Evolutionary conservation across 1,140 invertebrate genomes (phyloP).

Genomic region (Eriosoma lanigerum): DNA sequence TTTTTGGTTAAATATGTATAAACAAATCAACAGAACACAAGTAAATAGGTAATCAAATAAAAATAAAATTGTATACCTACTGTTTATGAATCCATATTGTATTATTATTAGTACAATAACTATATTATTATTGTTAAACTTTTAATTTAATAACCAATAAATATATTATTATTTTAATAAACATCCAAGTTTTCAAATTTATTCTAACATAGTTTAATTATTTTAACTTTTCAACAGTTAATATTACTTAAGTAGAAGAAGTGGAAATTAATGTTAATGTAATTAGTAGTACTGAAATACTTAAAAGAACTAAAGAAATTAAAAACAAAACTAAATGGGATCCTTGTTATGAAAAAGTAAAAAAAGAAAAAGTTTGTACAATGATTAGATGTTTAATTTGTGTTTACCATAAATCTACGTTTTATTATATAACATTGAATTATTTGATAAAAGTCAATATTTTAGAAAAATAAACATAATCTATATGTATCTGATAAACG

Average conservation of each 20-base stretch:
- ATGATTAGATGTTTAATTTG: not conserved
- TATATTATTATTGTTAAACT: slow-evolving; percentile 15
- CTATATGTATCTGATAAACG: too few relatives aligned
- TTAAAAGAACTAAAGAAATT: slow-evolving; percentile 9
- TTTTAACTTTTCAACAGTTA: slow-evolving; percentile 5
- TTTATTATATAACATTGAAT: too few relatives aligned
- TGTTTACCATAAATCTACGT: not conserved
- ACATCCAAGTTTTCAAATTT: slow-evolving; percentile 19
- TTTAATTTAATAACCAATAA: not conserved
- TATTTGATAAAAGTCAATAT: too few relatives aligned
- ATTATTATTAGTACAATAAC: slow-evolving; percentile 22
- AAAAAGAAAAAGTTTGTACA: slow-evolving; percentile 9
- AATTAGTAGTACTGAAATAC: not conserved
- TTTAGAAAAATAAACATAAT: too few relatives aligned
- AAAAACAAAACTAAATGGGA: slow-evolving; percentile 17
- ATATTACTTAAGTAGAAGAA: not conserved
- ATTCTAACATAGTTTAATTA: slow-evolving; percentile 2
- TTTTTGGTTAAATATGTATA: slow-evolving; percentile 24
- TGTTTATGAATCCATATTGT: not conserved
- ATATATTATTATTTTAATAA: slow-evolving; percentile 3
- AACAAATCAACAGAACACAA: not conserved
- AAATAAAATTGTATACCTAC: slow-evolving; percentile 9
- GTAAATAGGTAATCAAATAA: not conserved
- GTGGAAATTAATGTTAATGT: not conserved
- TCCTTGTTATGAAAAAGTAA: slow-evolving; percentile 27